phyloP scores from a whole-genome alignment of 2,113 vertebrate species.

The Centropus unirufus region DNA sequence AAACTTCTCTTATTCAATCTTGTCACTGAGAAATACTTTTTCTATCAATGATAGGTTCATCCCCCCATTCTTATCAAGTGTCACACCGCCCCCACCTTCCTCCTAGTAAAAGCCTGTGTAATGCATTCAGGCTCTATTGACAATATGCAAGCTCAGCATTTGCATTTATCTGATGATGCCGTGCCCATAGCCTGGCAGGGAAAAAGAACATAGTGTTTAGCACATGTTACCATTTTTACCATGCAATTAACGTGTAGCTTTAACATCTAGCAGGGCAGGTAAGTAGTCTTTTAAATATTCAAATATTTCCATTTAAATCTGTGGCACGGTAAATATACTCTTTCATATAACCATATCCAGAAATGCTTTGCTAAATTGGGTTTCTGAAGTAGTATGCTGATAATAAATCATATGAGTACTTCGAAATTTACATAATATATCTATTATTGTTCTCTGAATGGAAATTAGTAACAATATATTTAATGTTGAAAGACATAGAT shows the following conservation, averaged over 20 bases:
- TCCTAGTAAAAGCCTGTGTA: not conserved
- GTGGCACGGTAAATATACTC: not conserved
- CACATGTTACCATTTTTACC: not conserved
- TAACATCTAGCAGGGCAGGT: not conserved
- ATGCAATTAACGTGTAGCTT: not conserved
- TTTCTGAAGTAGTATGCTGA: not conserved
- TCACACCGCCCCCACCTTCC: not conserved
- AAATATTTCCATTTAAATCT: not conserved
- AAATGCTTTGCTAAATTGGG: not conserved
- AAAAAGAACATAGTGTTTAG: not conserved
- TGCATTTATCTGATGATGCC: not conserved
- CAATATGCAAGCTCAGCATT: not conserved
- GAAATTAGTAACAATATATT: slow-evolving; percentile 8
- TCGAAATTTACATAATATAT: not conserved
- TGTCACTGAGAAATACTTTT: not conserved
- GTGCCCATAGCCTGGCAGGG: not conserved
- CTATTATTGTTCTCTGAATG: slow-evolving; percentile 1
- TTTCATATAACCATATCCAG: not conserved
- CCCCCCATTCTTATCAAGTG: not conserved
- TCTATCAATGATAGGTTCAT: not conserved
- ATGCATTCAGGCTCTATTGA: not conserved
- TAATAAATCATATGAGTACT: not conserved
- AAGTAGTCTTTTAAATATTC: not conserved
- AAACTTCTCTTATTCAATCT: not conserved
- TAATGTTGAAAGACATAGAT: not conserved